Conservation (phyloP, 2,888 invertebrate species). For the Tuberolachnus salignus region DNA sequence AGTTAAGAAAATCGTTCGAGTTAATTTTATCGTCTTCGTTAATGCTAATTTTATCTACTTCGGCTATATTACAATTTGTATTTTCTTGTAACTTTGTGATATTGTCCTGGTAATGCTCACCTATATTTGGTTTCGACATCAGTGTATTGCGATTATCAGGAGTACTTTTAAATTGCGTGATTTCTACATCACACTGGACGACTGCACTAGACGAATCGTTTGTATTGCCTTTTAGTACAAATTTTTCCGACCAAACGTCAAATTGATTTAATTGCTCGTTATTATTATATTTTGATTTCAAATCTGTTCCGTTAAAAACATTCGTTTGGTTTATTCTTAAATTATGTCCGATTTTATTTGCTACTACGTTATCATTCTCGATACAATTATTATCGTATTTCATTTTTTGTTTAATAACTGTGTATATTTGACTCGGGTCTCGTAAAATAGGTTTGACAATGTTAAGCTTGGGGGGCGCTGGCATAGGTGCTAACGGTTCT, state of each 20-base stretch:
- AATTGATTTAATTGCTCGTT: slow-evolving; percentile 35
- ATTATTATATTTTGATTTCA: slow-evolving; percentile 34
- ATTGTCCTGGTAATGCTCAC: slow-evolving; percentile 24
- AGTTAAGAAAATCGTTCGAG: slow-evolving; percentile 32
- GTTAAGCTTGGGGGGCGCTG: slow-evolving; percentile 30
- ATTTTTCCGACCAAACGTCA: slow-evolving; percentile 52
- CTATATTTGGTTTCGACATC: not conserved
- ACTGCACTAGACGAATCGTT: not conserved
- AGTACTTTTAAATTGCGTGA: slow-evolving; percentile 31
- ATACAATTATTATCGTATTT: slow-evolving; percentile 10
- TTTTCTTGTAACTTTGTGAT: not conserved
- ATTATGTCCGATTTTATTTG: slow-evolving; percentile 13
- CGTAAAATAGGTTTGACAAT: slow-evolving; percentile 45
- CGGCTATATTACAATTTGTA: not conserved
- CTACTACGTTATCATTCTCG: not conserved
- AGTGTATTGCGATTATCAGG: slow-evolving; percentile 13
- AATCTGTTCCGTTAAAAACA: not conserved
- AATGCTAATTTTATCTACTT: not conserved
- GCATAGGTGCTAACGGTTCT: slow-evolving; percentile 45
- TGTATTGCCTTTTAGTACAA: slow-evolving; percentile 17
- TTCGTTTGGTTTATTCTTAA: not conserved
- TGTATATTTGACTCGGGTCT: slow-evolving; percentile 37
- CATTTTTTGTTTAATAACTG: slow-evolving; percentile 44
- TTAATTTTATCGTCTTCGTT: slow-evolving; percentile 10
- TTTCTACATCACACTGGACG: slow-evolving; percentile 46